Conservation (phyloP, 2,888 invertebrate genomes). For the Tiliacea citrago region DNA sequence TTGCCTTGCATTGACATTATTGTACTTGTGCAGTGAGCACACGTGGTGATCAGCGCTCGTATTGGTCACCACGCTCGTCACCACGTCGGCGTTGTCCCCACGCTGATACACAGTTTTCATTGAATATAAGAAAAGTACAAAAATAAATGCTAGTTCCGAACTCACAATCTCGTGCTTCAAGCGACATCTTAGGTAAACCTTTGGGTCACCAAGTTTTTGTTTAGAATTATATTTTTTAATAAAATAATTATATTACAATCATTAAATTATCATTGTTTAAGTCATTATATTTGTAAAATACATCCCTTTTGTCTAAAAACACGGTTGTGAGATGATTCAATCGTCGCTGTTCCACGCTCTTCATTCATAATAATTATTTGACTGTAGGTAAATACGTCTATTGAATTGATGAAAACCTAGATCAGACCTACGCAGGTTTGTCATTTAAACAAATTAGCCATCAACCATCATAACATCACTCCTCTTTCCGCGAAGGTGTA, state of each 20-base stretch:
- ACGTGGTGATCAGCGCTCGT: neutral
- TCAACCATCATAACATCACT: neutral
- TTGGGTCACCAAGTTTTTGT: neutral
- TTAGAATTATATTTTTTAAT: neutral
- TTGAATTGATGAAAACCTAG: neutral
- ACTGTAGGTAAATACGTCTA: neutral
- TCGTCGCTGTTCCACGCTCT: neutral
- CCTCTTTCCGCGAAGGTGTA: neutral
- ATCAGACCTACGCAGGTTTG: neutral
- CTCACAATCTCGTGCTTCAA: neutral
- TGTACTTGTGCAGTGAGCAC: neutral
- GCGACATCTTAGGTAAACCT: neutral
- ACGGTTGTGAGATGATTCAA: neutral
- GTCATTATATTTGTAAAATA: constrained; percentile 12
- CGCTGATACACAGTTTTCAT: neutral
- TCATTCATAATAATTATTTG: constrained; percentile 5
- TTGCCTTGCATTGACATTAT: neutral
- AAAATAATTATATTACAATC: no score
- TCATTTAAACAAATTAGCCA: no score
- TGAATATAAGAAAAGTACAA: neutral
- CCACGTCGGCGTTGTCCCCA: neutral
- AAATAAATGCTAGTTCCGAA: neutral
- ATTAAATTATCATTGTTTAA: neutral
- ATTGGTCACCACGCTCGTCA: neutral
- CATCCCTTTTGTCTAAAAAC: neutral